Percentiles rank a stretch among this genome's conserved stretches.
phyloP scores from a whole-genome alignment of 2,113 vertebrate species.

The Ardeotis arabs region DNA sequence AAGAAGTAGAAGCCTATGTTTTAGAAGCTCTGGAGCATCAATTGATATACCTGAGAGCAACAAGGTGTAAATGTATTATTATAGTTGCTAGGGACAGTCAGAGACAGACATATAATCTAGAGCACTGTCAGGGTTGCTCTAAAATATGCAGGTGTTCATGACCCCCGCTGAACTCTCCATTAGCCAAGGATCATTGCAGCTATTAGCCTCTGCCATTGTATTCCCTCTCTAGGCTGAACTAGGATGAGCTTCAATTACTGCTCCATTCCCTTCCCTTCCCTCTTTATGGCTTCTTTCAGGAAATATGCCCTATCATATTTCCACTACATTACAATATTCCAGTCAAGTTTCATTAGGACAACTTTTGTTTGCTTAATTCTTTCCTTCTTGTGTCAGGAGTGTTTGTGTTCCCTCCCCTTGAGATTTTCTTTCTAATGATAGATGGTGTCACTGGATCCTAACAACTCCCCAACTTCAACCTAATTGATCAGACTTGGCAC shows the following conservation, averaged over 20 bases:
- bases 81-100: not conserved
- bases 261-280: not conserved
- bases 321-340: conserved; percentile 32
- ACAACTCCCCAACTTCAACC: conserved; percentile 64
- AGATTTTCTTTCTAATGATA: conserved; percentile 49
- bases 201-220: conserved; percentile 55
- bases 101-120: conserved; percentile 18
- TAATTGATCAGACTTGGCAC: conserved; percentile 75
- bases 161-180: conserved; percentile 45
- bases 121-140: conserved; percentile 18
- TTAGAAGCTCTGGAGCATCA: not conserved
- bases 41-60: not conserved
- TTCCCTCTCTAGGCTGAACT: conserved; percentile 31
- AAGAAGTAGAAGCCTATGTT: not conserved
- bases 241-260: conserved; percentile 67
- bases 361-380: conserved; percentile 48
- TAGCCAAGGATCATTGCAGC: conserved; percentile 65
- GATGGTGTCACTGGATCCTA: conserved; percentile 64
- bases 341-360: conserved; percentile 52
- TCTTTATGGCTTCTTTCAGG: conserved; percentile 6
- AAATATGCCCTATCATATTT: not conserved
- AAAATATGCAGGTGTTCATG: conserved; percentile 61
- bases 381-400: conserved; percentile 43
- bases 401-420: conserved; percentile 16
- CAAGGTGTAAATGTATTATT: conserved; percentile 22